Base-by-base conservation (phyloP, 2,888 invertebrate genomes). In the Phalera bucephala region DNA sequence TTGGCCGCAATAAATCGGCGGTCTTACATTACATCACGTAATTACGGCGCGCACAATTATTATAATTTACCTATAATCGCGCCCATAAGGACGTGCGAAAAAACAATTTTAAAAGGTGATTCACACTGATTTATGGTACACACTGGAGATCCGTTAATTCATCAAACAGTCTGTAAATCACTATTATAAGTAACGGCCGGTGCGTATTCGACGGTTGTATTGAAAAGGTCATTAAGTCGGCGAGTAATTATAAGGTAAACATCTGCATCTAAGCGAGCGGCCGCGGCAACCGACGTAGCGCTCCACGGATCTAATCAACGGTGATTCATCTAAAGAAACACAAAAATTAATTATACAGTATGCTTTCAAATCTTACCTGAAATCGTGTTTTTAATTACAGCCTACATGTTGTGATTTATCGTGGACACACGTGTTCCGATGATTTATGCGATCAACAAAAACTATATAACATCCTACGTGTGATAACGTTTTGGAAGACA, bases 61-160 rank as follows among this genome's bases (percentile, higher is more conserved):
- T 87, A 86, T 89, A 89, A 88, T 89, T 89, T 87, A 80, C 77
- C 75, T 85, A 85, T 85, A 85, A 87, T 85, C 82, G 74, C 68
- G 71, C 64, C 72, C 76, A 81, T 82, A 80, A 86, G 77, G 81
- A 87, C 81, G 86, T 85, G 88, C 83, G 86, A 88, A 87, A 82
- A 81, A 85, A 84, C 76, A 78, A 78, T 85, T 83, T 83, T 76
- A 77, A 70, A 71, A 67, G 65, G 67, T 69, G 72, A 73, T 70
- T 73, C 73, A 63, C 55, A 58, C 53, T 83, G 87, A 88, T 88
- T 88, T 87, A 87, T 85, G 60, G 64, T 45, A 50, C 55, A 59
- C 63, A 57, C 64, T 57, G 62, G 64, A 54, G 65, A 68, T 74
- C 72, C 65, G 71, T 71, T 71, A 73, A 77, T 76, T 74, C 60